Base-by-base conservation (phyloP, 2,888 invertebrate species). In the Cephus pulcher region DNA sequence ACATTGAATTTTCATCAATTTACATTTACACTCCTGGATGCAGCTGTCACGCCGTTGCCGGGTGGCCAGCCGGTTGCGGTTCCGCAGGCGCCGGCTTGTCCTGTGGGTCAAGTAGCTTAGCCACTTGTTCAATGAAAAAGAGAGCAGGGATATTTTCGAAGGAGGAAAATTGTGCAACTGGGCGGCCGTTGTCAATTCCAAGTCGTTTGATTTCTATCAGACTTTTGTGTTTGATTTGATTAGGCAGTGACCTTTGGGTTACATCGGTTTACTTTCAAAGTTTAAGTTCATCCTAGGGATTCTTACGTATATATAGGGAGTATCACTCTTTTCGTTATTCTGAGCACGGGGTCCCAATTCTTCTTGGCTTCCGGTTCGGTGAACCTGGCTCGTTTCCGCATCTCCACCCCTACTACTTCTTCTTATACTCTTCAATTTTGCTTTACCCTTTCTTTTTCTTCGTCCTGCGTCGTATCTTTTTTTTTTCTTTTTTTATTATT, bases 371-470 rank as follows among this genome's bases (percentile, higher is more conserved):
- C 40, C 40, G 40, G 40, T 40, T 40, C 40, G 40, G 15, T 15
- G 40, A 89, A 88, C 86, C 88, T 89, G 88, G 86, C 88, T 90
- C 90, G 90, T 89, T 90, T 91, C 86, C 40, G 90, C 90, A 90
- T 91, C 89, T 91, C 87, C 89, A 91, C 90, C 90, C 91, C 40
- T 6, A 40, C 74, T 71, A 75, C 76, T 77, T 78, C 75, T 75
- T 78, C 68, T 37, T 71, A 23, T 76, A 34, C 56, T 32, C 69
- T 15, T 73, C 69, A 35, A 30, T 34, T 74, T 56, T 68, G 73
- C 74, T 34, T 79, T 70, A 37, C 75, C 32, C 77, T 73, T 56
- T 73, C 70, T 76, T 71, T 74, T 75, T 74, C 77, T 76, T 76
- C 79, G 40, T 40, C 15, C 40, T 40, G 15, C 15, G 40, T 40